Evolutionary conservation across 2,888 invertebrate species (phyloP).

Genomic region (Nasonovia ribisnigri): DNA sequence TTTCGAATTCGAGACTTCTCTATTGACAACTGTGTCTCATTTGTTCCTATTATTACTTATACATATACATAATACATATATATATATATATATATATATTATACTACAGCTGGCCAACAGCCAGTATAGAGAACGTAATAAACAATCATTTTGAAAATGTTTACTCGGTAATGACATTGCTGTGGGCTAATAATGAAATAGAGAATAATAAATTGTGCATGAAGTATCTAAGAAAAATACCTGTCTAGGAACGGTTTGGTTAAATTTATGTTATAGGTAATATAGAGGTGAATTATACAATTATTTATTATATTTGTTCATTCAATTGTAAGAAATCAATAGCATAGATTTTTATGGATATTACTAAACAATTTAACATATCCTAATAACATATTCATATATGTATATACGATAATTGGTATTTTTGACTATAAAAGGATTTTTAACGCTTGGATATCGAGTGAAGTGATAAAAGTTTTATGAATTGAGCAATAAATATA

Average conservation of each 20-base stretch:
- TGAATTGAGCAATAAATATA: slow-evolving; percentile 18
- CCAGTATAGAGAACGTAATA: slow-evolving; percentile 14
- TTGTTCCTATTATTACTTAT: slow-evolving; percentile 16
- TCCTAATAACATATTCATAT: slow-evolving; percentile 20
- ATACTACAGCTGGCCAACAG: slow-evolving; percentile 22
- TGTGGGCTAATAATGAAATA: slow-evolving; percentile 37
- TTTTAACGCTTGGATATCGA: neutral
- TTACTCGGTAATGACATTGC: slow-evolving; percentile 47
- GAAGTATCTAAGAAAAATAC: neutral
- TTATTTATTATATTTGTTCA: neutral
- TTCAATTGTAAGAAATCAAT: neutral
- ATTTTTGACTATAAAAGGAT: slow-evolving; percentile 40
- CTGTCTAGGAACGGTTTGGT: slow-evolving; percentile 30
- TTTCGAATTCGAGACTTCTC: slow-evolving; percentile 35
- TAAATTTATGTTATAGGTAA: neutral
- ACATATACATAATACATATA: neutral
- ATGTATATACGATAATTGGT: slow-evolving; percentile 25
- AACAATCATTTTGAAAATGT: slow-evolving; percentile 49
- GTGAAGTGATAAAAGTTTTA: slow-evolving; percentile 29
- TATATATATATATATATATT: neutral
- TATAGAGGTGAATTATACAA: slow-evolving; percentile 4
- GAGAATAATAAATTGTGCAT: slow-evolving; percentile 30
- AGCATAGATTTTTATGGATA: slow-evolving; percentile 18
- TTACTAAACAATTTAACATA: neutral
- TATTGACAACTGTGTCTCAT: slow-evolving; percentile 25